Base-by-base conservation (phyloP, 2,113 vertebrate genomes). In the Oenanthe oenanthe region DNA sequence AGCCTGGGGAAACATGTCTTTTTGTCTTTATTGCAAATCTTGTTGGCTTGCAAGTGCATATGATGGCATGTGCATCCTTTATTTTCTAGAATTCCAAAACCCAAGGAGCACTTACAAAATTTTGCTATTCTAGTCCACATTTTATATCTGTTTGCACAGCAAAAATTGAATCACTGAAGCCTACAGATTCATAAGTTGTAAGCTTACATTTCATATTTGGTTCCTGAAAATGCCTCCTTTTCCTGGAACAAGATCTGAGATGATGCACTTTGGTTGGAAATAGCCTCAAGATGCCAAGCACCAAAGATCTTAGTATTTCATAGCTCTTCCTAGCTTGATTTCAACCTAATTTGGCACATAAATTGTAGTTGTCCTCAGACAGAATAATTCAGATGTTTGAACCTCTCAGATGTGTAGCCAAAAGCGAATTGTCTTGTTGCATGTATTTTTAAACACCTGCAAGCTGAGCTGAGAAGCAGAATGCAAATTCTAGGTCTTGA, bases 321-420 rank as follows among this genome's bases (percentile, higher is more conserved):
- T 76, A 91, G 57, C 47, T 86, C 66, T 95, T 85, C 58, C 72
- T 79, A 78, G 72, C 24, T 95, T 63, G 42, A 81, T 95, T 96
- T 96, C 94, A 91, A 26, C 85, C 89, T 90, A 89, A 91, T 97
- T 96, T 95, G 76, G 93, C 94, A 86, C 88, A 74, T 92, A 91
- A 63, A 91, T 96, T 11, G 56, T 61, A 65, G 74, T 63, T 97
- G 95, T 96, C 95, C 95, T 97, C 95, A 96, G 94, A 94, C 47
- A 88, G 96, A 97, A 97, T 97, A 97, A 97, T 96, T 96, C 95
- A 96, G 80, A 83, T 91, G 87, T 94, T 95, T 94, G 84, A 97
- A 86, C 65, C 65, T 88, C 95, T 97, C 89, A 97, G 96, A 94
- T 92, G 54, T 91, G 89, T 94, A 96, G 93, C 95, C 96, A 96